A percentile compares a stretch with the other conserved stretches of the same genome.
These are phyloP conservation scores for Hydrotaea cyrtoneurina DNA, from an alignment of 2,888 invertebrate genomes.

Conservation along the genomic window DNA sequence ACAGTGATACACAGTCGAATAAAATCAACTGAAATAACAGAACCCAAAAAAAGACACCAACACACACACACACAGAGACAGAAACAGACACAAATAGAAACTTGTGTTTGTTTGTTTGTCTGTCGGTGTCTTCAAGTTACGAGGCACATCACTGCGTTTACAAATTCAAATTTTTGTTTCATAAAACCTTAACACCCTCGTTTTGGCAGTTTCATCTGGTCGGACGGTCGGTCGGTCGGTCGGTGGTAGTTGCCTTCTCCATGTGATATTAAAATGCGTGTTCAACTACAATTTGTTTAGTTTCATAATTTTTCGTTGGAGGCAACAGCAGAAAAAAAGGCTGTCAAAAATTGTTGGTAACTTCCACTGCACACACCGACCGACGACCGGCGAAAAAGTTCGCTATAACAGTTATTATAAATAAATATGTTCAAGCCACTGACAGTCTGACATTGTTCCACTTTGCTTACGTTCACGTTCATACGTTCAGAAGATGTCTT, in stretches of 20 bases:
- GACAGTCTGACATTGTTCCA: slow-evolving; percentile 57
- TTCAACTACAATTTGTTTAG: slow-evolving; percentile 55
- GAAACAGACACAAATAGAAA: not conserved
- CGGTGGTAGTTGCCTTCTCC: not conserved
- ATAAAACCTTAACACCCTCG: slow-evolving; percentile 53
- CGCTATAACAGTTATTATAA: slow-evolving; percentile 49
- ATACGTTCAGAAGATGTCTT: not conserved
- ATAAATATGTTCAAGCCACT: slow-evolving; percentile 57
- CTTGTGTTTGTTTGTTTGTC: not conserved
- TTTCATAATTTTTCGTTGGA: slow-evolving; percentile 29
- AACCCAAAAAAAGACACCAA: not conserved
- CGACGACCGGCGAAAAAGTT: slow-evolving; percentile 22
- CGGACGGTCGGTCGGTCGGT: not conserved
- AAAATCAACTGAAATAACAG: slow-evolving; percentile 10
- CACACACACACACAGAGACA: no score
- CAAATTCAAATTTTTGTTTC: slow-evolving; percentile 32
- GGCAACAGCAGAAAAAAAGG: slow-evolving; percentile 19
- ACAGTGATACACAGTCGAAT: not conserved
- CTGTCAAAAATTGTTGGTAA: slow-evolving; percentile 29
- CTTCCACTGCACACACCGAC: slow-evolving; percentile 9
- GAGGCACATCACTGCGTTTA: slow-evolving; percentile 1
- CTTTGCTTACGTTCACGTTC: not conserved
- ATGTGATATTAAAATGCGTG: slow-evolving; percentile 54
- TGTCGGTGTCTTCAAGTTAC: slow-evolving; percentile 8
- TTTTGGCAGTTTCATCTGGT: slow-evolving; percentile 38